phyloP scores from a whole-genome alignment of 2,113 vertebrate genomes.

The Salvelinus namaycush region DNA sequence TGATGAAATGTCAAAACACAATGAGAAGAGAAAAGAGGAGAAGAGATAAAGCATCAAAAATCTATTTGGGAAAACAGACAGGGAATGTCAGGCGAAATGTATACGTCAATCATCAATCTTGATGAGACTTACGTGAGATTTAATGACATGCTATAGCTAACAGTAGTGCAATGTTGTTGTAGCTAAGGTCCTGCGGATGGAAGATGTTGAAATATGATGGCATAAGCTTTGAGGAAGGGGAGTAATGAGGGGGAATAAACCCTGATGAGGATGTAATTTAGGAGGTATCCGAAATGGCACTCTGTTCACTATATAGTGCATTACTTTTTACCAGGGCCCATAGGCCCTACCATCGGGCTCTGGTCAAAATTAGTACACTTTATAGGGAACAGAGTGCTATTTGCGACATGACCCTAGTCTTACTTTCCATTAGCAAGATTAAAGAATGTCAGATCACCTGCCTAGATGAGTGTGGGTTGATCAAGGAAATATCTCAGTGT shows the following conservation, averaged over 20 bases:
- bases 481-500: slow-evolving; percentile 33
- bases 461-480: slow-evolving; percentile 25
- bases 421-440: slow-evolving; percentile 38
- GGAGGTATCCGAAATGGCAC: too few species aligned
- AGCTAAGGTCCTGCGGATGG: background rate
- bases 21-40: background rate
- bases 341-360: too few species aligned
- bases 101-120: slow-evolving; percentile 57
- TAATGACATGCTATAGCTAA: slow-evolving; percentile 30
- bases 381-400: too few species aligned
- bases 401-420: too few species aligned
- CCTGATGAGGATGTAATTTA: background rate
- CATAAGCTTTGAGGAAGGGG: background rate
- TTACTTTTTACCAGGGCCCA: too few species aligned
- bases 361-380: too few species aligned
- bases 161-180: too few species aligned
- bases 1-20: slow-evolving; percentile 10
- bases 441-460: slow-evolving; percentile 42
- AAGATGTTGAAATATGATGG: background rate
- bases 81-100: slow-evolving; percentile 20
- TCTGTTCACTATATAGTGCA: too few species aligned
- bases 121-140: slow-evolving; percentile 44
- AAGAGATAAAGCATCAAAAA: slow-evolving; percentile 1
- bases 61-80: slow-evolving; percentile 8
- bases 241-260: background rate